Evolutionary conservation across 1,140 invertebrate species (phyloP), one percentile per base, ranked within the genome.

Genomic region (Epicauta chinensis): DNA sequence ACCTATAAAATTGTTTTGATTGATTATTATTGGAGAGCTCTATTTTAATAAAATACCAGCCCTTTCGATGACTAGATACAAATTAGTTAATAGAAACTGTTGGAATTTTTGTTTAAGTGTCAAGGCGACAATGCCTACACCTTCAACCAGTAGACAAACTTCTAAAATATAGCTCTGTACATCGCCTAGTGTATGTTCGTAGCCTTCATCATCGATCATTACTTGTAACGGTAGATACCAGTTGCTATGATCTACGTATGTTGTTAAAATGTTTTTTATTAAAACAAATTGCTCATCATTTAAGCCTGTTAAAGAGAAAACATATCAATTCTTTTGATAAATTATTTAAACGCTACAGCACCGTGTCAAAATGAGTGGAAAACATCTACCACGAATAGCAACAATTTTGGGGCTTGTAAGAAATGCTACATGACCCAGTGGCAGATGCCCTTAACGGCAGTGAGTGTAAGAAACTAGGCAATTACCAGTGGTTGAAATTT

Each of bases 61-160:
- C 68, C 76, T 73, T 71, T 85, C 83, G 46, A 84, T 70, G 13
- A 84, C 60, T n/a, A 80, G 59, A 56, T 82, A 86, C n/a, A 87
- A 64, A 4, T 77, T 80, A 59, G 79, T 78, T 13, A 85, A 56
- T 38, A 85, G 59, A 70, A 75, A 81, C 11, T 64, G 67, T 32
- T 81, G 70, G 67, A 77, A 83, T 2, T 75, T 51, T 0, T 55
- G 17, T 38, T 67, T 57, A 1, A 83, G 65, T 16, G 66, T 62
- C 12, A 59, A 51, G 1, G 82, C 80, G 45, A 83, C 71, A 50
- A 75, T 67, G 1, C 80, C 82, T 6, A 85, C 61, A 5, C 82
- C 81, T 69, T 84, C 82, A 0, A 76, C 71, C 56, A 83, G 68
- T 13, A 84, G 66, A 62, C 82, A 83, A 50, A 74, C 68, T 46